Evolutionary conservation across 2,113 vertebrate species (phyloP).

Genomic region (Thamnaconus septentrionalis): DNA sequence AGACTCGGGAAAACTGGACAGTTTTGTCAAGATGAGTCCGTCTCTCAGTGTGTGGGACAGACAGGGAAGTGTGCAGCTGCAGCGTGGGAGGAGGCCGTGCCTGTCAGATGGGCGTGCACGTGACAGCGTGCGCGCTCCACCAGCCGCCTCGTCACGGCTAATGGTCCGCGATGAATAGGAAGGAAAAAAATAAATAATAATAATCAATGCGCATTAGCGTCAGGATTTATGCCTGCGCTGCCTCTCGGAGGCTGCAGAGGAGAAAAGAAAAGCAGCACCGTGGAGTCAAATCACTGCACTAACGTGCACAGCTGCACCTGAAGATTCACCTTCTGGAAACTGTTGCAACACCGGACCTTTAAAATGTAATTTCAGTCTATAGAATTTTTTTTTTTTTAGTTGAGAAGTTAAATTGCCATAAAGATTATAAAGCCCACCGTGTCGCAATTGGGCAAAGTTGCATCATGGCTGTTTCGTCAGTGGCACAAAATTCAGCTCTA

Average conservation of each 20-base stretch:
- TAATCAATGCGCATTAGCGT: slow-evolving; percentile 58
- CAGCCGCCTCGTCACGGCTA: slow-evolving; percentile 48
- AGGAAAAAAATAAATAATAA: no score
- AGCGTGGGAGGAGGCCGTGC: background rate
- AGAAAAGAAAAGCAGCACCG: slow-evolving; percentile 24
- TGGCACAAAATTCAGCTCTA: no score
- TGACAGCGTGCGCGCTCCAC: background rate
- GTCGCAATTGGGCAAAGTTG: no score
- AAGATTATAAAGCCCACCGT: no score
- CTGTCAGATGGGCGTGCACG: slow-evolving; percentile 7
- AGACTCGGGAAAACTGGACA: background rate
- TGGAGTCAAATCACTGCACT: slow-evolving; percentile 27
- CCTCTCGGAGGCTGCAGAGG: slow-evolving; percentile 6
- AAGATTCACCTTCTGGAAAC: no score
- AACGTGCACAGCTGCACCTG: slow-evolving; percentile 6
- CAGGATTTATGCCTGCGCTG: slow-evolving; percentile 37
- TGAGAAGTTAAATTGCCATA: no score
- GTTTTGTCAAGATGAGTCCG: slow-evolving; percentile 16
- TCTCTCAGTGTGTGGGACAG: slow-evolving; percentile 8
- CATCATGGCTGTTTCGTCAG: no score
- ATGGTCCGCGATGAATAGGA: slow-evolving; percentile 53
- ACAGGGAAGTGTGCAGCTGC: slow-evolving; percentile 20
- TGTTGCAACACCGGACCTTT: no score
- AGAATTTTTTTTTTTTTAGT: no score
- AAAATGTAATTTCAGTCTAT: no score